These are phyloP conservation scores for Babyrousa celebensis DNA, from an alignment of 2,797 vertebrate genomes.

Conservation along the genomic window DNA sequence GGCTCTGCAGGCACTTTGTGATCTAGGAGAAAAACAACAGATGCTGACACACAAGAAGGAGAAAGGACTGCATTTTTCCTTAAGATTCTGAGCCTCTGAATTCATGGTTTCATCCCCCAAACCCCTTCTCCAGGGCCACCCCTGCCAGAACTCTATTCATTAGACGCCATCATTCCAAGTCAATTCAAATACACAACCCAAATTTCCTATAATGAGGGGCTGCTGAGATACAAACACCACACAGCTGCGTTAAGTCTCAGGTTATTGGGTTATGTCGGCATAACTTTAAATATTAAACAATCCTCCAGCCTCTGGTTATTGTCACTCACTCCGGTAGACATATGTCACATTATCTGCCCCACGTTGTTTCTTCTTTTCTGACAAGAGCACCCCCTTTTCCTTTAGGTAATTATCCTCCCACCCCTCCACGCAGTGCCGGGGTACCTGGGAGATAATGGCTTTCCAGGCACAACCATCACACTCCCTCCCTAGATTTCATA, in stretches of 20 bases:
- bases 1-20: slow-evolving; percentile 56
- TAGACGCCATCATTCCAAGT: slow-evolving; percentile 69
- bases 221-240: slow-evolving; percentile 10
- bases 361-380: slow-evolving; percentile 68
- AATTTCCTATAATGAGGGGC: slow-evolving; percentile 65
- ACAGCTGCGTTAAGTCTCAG: slow-evolving; percentile 56
- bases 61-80: slow-evolving; percentile 51
- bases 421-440: not conserved
- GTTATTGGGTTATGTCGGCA: slow-evolving; percentile 73
- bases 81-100: slow-evolving; percentile 73
- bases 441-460: not conserved
- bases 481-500: slow-evolving; percentile 16
- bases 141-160: slow-evolving; percentile 68
- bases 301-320: slow-evolving; percentile 74
- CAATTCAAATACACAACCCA: slow-evolving; percentile 67
- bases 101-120: slow-evolving; percentile 59
- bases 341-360: slow-evolving; percentile 76
- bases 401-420: slow-evolving; percentile 68
- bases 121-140: not conserved
- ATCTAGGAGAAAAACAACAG: slow-evolving; percentile 72
- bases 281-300: slow-evolving; percentile 82
- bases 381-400: slow-evolving; percentile 66
- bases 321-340: slow-evolving; percentile 72
- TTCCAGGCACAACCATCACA: not conserved
- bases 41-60: slow-evolving; percentile 5